Percentiles rank a stretch among this genome's conserved stretches.
These are phyloP conservation scores for Stenchaetothrips biformis DNA, from an alignment of 2,888 invertebrate species.

Conservation along the genomic window DNA sequence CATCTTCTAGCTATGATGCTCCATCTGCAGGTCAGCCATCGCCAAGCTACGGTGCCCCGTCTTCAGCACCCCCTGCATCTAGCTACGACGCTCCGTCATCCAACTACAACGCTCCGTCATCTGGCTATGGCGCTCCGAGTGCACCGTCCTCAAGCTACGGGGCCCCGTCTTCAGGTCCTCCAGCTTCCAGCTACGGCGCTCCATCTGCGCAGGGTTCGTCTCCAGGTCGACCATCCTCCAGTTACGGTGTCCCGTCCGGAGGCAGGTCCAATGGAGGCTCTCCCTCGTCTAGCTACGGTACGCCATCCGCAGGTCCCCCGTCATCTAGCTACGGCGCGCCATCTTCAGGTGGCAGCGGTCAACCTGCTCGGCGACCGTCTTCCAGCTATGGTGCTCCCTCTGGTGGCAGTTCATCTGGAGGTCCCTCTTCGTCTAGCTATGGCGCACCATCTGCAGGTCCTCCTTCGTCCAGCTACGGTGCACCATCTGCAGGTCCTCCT, in stretches of 20 bases:
- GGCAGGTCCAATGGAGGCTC: constrained; percentile 39
- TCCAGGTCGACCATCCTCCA: neutral
- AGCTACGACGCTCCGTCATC: neutral
- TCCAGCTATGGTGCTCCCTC: no score
- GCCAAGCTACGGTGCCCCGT: neutral
- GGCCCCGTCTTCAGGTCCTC: neutral
- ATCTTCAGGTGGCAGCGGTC: no score
- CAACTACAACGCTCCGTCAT: neutral
- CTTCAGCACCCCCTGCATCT: neutral
- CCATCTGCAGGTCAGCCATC: neutral
- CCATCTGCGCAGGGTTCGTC: neutral
- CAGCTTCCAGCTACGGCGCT: neutral
- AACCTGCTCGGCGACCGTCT: no score
- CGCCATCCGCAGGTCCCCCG: neutral
- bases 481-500: neutral
- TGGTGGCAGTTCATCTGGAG: no score
- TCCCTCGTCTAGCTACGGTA: constrained; percentile 28
- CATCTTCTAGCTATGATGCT: neutral
- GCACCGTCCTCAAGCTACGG: neutral
- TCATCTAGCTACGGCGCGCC: neutral
- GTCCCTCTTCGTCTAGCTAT: neutral
- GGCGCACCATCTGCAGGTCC: constrained; percentile 36
- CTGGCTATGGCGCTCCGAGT: neutral
- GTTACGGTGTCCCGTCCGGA: constrained; percentile 36
- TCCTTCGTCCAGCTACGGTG: constrained; percentile 27